Conservation (phyloP, 2,797 vertebrate genomes). For the Lindbergichthys nudifrons region DNA sequence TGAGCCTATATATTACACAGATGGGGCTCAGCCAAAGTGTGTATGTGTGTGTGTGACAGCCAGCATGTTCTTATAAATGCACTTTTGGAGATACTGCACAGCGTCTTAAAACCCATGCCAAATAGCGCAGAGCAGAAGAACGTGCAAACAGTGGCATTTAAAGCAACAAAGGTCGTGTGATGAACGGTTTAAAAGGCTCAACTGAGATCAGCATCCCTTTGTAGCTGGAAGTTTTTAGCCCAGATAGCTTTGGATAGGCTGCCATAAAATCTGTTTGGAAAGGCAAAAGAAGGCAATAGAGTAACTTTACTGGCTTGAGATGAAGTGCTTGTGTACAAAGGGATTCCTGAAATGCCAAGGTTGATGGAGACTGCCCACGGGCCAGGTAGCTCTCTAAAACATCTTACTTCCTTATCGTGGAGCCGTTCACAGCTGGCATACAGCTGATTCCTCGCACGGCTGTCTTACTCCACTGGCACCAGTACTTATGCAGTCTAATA, state of each 20-base stretch:
- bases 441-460: conserved; percentile 61
- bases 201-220: conserved; percentile 41
- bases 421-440: conserved; percentile 68
- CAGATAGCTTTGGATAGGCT: conserved; percentile 42
- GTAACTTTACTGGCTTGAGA: conserved; percentile 66
- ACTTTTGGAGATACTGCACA: conserved; percentile 23
- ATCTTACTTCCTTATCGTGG: conserved; percentile 52
- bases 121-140: conserved; percentile 11
- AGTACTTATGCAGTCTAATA: conserved; percentile 32
- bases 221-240: conserved; percentile 44
- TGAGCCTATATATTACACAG: conserved; percentile 66
- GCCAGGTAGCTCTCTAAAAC: conserved; percentile 72
- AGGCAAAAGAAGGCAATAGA: conserved; percentile 48
- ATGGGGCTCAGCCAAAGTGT: conserved; percentile 44
- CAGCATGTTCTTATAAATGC: conserved; percentile 17
- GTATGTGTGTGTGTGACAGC: conserved; percentile 25
- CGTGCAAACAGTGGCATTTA: conserved; percentile 33
- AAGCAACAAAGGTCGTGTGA: conserved; percentile 39
- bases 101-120: conserved; percentile 10
- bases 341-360: conserved; percentile 74
- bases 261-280: conserved; percentile 57
- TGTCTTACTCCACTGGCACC: conserved; percentile 33
- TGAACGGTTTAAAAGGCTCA: conserved; percentile 42
- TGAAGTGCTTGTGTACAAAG: conserved; percentile 74
- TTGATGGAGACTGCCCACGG: conserved; percentile 57